Percentiles rank a stretch among this genome's conserved stretches.
These are phyloP conservation scores for Drosophila bocqueti DNA, from an alignment of 1,140 invertebrate genomes.

Conservation along the genomic window DNA sequence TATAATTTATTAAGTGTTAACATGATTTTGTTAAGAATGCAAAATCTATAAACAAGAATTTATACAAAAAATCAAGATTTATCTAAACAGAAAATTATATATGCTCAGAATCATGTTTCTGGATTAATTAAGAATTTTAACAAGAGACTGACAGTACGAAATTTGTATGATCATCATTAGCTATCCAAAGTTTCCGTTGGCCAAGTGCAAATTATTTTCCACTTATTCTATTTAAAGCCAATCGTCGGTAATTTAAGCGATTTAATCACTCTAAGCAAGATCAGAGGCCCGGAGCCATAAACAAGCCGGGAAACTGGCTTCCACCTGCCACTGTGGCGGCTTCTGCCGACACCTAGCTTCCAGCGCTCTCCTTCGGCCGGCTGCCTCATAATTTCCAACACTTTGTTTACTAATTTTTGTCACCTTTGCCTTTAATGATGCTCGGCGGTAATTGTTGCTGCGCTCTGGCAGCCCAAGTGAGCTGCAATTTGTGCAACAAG, in stretches of 20 bases:
- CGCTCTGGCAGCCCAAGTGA: slow-evolving; percentile 61
- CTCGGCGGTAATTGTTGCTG: slow-evolving; percentile 76
- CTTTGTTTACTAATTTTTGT: slow-evolving; percentile 84
- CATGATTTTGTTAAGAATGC: background rate
- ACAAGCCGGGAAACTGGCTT: slow-evolving; percentile 15
- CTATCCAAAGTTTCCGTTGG: background rate
- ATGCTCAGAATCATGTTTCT: background rate
- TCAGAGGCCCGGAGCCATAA: slow-evolving; percentile 27
- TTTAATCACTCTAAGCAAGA: slow-evolving; percentile 50
- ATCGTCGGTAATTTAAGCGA: slow-evolving; percentile 42
- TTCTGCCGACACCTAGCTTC: slow-evolving; percentile 36
- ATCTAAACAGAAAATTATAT: background rate
- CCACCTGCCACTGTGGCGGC: slow-evolving; percentile 43
- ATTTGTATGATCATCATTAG: background rate
- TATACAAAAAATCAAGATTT: background rate
- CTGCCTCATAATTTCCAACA: slow-evolving; percentile 82
- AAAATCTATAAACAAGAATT: slow-evolving; percentile 6
- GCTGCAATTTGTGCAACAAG: slow-evolving; percentile 53
- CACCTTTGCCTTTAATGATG: slow-evolving; percentile 83
- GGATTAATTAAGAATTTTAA: background rate
- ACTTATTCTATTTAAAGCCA: slow-evolving; percentile 44
- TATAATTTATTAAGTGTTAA: background rate
- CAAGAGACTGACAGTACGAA: background rate
- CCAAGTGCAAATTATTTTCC: slow-evolving; percentile 42
- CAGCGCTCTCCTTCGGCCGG: slow-evolving; percentile 14